Evolutionary conservation across 2,113 vertebrate genomes (phyloP).

Genomic region (Todiramphus chloris): DNA sequence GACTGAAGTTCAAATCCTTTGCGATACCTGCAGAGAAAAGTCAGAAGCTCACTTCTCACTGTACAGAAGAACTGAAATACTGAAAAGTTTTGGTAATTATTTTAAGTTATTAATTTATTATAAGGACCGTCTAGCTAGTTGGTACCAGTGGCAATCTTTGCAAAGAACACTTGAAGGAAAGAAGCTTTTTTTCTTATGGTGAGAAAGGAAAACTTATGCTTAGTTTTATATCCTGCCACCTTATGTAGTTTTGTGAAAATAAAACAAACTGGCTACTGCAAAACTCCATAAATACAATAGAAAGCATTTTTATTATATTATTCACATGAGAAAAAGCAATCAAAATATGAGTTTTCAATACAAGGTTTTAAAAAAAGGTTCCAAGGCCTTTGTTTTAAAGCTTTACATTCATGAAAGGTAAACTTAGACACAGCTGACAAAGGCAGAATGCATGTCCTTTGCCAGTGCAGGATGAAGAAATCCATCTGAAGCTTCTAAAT

Average conservation of each 20-base stretch:
- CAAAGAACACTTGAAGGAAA: not conserved
- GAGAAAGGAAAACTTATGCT: not conserved
- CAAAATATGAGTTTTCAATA: not conserved
- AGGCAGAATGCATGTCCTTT: not conserved
- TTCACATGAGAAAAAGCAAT: not conserved
- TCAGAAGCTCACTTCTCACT: not conserved
- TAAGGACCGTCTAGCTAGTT: not conserved
- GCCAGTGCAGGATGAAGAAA: not conserved
- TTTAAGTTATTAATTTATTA: not conserved
- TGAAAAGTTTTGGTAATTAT: not conserved
- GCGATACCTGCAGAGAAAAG: slow-evolving; percentile 83
- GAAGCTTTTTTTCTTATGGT: not conserved
- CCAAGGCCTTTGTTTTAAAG: not conserved
- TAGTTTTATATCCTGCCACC: not conserved
- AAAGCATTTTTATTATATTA: not conserved
- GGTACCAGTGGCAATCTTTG: not conserved
- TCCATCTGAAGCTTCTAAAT: not conserved
- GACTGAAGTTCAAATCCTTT: slow-evolving; percentile 95
- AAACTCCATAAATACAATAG: not conserved
- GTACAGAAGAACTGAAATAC: not conserved
- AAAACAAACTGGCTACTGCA: not conserved
- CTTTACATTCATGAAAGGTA: not conserved
- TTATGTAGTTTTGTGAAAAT: not conserved
- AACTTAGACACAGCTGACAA: not conserved
- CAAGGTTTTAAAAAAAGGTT: not conserved